Conservation (phyloP, 2,888 invertebrate species). For the Synergus japonicus region DNA sequence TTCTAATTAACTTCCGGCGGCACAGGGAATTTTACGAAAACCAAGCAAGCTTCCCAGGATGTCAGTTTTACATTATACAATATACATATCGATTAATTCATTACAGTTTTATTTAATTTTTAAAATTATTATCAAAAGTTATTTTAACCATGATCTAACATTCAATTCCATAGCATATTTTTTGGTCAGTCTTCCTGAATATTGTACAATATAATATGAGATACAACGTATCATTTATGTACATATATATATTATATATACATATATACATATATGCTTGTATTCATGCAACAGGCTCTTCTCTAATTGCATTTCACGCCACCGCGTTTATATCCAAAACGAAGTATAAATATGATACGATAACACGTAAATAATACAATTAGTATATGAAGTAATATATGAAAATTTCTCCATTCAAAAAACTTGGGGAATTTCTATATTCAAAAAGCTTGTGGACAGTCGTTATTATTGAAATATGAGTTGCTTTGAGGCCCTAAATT, state of each 20-base stretch:
- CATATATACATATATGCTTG: background rate
- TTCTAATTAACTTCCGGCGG: slow-evolving; percentile 63
- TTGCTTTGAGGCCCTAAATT: background rate
- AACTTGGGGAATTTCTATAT: too few relatives aligned
- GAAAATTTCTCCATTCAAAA: too few relatives aligned
- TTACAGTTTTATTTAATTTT: background rate
- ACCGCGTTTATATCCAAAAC: background rate
- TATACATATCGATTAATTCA: background rate
- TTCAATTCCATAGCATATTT: too few relatives aligned
- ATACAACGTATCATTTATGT: too few relatives aligned
- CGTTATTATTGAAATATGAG: background rate
- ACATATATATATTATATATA: too few relatives aligned
- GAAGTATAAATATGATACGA: background rate
- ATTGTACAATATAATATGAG: too few relatives aligned
- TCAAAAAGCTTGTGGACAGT: too few relatives aligned
- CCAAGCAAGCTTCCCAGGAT: slow-evolving; percentile 36
- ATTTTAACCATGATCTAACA: too few relatives aligned
- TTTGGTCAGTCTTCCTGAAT: too few relatives aligned
- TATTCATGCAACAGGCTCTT: background rate
- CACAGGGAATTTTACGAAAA: slow-evolving; percentile 51
- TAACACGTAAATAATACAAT: background rate
- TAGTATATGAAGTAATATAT: background rate
- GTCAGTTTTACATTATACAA: slow-evolving; percentile 18
- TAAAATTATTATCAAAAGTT: background rate
- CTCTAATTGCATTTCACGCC: background rate